Base-by-base conservation (phyloP, 2,797 vertebrate genomes). In the Champsocephalus esox region DNA sequence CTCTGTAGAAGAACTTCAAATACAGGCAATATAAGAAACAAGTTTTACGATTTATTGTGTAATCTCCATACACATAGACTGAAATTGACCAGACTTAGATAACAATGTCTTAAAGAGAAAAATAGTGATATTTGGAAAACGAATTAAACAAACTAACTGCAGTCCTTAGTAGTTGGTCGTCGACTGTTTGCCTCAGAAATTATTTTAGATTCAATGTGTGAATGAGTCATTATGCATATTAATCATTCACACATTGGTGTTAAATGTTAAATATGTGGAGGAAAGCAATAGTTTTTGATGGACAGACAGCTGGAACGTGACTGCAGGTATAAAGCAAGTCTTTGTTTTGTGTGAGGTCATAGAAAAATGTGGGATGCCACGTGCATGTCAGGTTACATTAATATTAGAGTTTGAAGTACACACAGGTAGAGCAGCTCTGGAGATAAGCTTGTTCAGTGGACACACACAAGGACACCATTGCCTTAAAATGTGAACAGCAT, bases 231-330 rank as follows among this genome's bases (percentile, higher is more conserved):
- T 51, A 38, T 38, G 34, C 34, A 10, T 57, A 13, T 67, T 46
- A 70, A 45, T 71, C 54, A 50, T 57, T 51, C 19, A 9, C 19
- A 52, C 28, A 49, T 77, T 24, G 45, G 38, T 12, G 4, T 24
- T 66, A 55, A 44, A 61, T 16, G 1, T 9, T 68, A 56, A 56
- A 62, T 58, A 34, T 57, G 56, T 34, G 0, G 0, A 54, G 52
- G 7, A 57, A 63, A 67, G 41, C 49, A 79, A 24, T 66, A 77
- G 72, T 19, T 71, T 67, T 49, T 2, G 68, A 70, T 11, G 50
- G 69, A 80, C 6, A 10, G 65, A 21, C 65, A 72, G 65, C 51
- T 86, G 75, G 61, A 75, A 72, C 11, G 16, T 54, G 41, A 70
- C 38, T 32, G 50, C n/a, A 77, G 68, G 62, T 72, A 67, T 43